phyloP scores from a whole-genome alignment of 2,113 vertebrate species.

The Corynorhinus townsendii region DNA sequence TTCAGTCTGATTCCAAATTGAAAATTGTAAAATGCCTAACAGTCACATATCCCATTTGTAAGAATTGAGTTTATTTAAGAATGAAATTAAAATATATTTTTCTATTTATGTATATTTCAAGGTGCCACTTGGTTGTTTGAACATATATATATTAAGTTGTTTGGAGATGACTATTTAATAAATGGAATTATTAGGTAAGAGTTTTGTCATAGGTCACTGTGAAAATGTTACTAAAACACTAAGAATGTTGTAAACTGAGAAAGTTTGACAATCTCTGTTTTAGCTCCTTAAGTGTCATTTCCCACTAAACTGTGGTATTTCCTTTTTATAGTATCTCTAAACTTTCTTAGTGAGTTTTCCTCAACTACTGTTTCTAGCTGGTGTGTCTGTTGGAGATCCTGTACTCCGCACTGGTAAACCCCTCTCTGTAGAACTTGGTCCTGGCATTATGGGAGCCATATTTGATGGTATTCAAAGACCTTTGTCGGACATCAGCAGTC shows the following conservation, averaged over 20 bases:
- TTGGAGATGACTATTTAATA: conserved; percentile 17
- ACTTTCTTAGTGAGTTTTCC: conserved; percentile 77
- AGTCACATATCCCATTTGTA: neutral
- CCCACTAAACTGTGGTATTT: neutral
- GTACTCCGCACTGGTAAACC: conserved; percentile 97
- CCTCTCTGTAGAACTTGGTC: conserved; percentile 95
- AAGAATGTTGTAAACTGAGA: neutral
- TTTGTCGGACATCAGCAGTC: conserved; percentile 91
- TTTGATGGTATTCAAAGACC: conserved; percentile 99
- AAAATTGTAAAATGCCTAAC: neutral
- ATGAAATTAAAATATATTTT: conserved; percentile 8
- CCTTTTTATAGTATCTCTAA: neutral
- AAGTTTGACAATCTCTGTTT: neutral
- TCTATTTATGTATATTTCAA: neutral
- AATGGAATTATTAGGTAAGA: neutral
- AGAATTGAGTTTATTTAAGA: neutral
- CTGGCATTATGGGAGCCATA: conserved; percentile 98
- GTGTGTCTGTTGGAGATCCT: conserved; percentile 96
- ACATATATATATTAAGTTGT: neutral
- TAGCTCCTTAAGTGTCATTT: conserved; percentile 7
- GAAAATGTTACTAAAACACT: conserved; percentile 25
- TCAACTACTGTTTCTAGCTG: conserved; percentile 86
- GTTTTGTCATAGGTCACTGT: neutral
- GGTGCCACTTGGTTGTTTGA: neutral
- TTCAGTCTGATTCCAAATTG: neutral